Conservation (phyloP, 2,888 invertebrate species). For the Conistra vaccinii region DNA sequence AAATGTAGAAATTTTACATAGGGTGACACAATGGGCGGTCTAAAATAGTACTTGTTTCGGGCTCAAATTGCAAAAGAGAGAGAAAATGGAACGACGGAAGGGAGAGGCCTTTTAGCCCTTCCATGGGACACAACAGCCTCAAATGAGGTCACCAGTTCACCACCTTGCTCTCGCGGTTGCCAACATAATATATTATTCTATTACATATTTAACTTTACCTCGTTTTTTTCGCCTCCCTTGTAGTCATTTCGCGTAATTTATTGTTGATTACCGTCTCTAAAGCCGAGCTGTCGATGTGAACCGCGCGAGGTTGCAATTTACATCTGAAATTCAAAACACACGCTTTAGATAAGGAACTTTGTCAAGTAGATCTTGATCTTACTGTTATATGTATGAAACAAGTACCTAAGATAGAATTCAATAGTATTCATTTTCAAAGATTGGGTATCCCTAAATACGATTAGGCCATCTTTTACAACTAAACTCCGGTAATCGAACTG, state of each 20-base stretch:
- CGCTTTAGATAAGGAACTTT: slow-evolving; percentile 11
- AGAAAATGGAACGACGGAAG: background rate
- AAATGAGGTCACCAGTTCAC: background rate
- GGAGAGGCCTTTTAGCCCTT: background rate
- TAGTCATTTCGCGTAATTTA: slow-evolving; percentile 86
- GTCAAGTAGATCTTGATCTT: background rate
- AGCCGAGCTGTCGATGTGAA: slow-evolving; percentile 90
- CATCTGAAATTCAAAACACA: slow-evolving; percentile 86
- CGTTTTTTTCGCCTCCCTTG: slow-evolving; percentile 82
- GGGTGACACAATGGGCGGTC: too few species aligned
- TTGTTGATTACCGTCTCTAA: slow-evolving; percentile 89
- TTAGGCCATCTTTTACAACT: background rate
- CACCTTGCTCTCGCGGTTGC: background rate
- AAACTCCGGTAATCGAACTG: background rate
- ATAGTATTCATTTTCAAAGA: background rate
- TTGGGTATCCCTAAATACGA: background rate
- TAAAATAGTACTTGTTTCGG: background rate
- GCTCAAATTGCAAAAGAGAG: background rate
- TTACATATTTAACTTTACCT: slow-evolving; percentile 75
- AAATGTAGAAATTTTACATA: too few species aligned
- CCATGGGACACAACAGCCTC: background rate
- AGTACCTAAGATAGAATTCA: background rate
- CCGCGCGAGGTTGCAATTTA: slow-evolving; percentile 89
- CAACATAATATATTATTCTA: background rate
- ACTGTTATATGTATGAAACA: background rate